These are phyloP conservation scores for Halesus radiatus DNA, from an alignment of 1,140 invertebrate species.

Conservation along the genomic window DNA sequence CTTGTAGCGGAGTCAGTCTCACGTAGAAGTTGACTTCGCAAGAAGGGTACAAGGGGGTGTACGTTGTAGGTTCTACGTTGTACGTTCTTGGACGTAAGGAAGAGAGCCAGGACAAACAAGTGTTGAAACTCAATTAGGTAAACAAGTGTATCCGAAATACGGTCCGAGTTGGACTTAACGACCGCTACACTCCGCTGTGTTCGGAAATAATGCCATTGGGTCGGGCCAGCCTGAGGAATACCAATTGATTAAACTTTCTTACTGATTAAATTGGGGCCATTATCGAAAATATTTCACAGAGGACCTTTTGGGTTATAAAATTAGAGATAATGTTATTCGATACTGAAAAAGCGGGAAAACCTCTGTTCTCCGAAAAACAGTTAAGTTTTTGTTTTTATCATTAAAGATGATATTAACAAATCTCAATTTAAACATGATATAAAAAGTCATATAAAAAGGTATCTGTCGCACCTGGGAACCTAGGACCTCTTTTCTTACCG, in stretches of 20 bases:
- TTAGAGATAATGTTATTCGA: too few relatives aligned
- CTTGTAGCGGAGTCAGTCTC: slow-evolving; percentile 44
- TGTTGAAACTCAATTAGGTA: slow-evolving; percentile 58
- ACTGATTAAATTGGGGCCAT: background rate
- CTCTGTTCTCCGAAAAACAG: too few relatives aligned
- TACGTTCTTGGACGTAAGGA: slow-evolving; percentile 22
- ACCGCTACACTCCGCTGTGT: slow-evolving; percentile 28
- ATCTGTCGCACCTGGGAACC: too few relatives aligned
- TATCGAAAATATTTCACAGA: too few relatives aligned
- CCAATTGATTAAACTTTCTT: slow-evolving; percentile 24
- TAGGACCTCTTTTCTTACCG: too few relatives aligned
- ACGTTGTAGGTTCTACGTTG: background rate
- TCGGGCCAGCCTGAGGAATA: background rate
- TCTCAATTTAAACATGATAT: too few relatives aligned
- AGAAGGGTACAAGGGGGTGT: background rate
- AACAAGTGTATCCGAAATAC: slow-evolving; percentile 58
- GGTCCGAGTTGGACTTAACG: slow-evolving; percentile 56
- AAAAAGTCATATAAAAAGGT: too few relatives aligned
- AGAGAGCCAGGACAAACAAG: slow-evolving; percentile 46
- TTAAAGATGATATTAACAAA: too few relatives aligned
- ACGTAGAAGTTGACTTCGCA: slow-evolving; percentile 31
- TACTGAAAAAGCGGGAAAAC: too few relatives aligned
- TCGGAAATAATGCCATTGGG: slow-evolving; percentile 26
- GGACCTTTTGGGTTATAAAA: too few relatives aligned
- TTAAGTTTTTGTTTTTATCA: too few relatives aligned